A percentile compares a stretch with the other conserved stretches of the same genome.
These are phyloP conservation scores for Pemphredon lugubris DNA, from an alignment of 2,888 invertebrate genomes.

Conservation along the genomic window DNA sequence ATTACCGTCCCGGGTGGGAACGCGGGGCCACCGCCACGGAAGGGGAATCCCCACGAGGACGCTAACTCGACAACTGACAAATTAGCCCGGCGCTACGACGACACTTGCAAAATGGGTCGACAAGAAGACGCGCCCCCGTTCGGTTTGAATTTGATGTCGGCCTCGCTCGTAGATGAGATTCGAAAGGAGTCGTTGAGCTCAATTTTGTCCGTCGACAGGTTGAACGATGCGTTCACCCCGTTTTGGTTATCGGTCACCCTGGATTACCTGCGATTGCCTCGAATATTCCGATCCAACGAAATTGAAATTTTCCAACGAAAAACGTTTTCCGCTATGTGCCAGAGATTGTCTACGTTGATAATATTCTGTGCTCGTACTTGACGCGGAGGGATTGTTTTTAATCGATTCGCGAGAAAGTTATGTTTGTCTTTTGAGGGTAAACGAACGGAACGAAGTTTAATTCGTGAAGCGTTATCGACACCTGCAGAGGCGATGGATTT, in stretches of 20 bases:
- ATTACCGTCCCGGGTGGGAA: conserved; percentile 78
- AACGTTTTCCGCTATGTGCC: too few species aligned
- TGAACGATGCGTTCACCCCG: conserved; percentile 44
- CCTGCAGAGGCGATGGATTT: too few species aligned
- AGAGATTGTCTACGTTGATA: too few species aligned
- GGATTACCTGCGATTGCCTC: conserved; percentile 35
- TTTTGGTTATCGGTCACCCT: conserved; percentile 51
- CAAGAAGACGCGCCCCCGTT: conserved; percentile 69
- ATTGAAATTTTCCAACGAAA: too few species aligned
- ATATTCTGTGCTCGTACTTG: too few species aligned
- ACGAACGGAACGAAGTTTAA: not conserved
- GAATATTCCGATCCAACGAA: too few species aligned
- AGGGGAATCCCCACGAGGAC: conserved; percentile 77
- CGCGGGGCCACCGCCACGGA: conserved; percentile 62
- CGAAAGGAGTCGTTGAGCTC: conserved; percentile 47
- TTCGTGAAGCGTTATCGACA: too few species aligned
- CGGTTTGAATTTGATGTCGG: conserved; percentile 71
- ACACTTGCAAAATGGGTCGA: conserved; percentile 81
- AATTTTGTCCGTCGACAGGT: conserved; percentile 53
- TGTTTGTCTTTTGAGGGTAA: too few species aligned
- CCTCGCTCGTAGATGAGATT: conserved; percentile 48
- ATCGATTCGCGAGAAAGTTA: too few species aligned
- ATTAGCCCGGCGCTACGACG: conserved; percentile 80
- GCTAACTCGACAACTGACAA: conserved; percentile 82
- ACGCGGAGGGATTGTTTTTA: too few species aligned